These are phyloP conservation scores for Lampropteryx suffumata DNA, from an alignment of 2,888 invertebrate genomes.

Conservation along the genomic window DNA sequence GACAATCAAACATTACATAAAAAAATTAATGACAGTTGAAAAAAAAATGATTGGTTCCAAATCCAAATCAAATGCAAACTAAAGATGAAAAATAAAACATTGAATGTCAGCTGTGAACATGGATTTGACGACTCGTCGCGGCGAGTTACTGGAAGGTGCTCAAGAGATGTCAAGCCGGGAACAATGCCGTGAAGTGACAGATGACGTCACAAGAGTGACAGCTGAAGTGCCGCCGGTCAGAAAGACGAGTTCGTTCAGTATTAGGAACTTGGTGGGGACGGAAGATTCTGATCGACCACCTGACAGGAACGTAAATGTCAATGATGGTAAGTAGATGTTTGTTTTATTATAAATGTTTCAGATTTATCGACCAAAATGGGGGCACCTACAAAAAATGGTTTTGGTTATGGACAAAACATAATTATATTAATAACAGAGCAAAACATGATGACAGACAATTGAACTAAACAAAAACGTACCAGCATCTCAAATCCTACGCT, in stretches of 20 bases:
- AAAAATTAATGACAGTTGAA: slow-evolving; percentile 1
- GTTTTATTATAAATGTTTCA: too few species aligned
- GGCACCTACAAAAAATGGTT: too few species aligned
- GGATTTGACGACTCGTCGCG: slow-evolving; percentile 78
- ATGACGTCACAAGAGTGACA: slow-evolving; percentile 60
- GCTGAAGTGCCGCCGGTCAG: slow-evolving; percentile 56
- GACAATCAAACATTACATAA: slow-evolving; percentile 22
- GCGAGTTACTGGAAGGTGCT: slow-evolving; percentile 53
- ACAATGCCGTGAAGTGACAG: slow-evolving; percentile 31
- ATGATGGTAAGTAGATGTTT: slow-evolving; percentile 56
- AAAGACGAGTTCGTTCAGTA: slow-evolving; percentile 72
- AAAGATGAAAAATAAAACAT: slow-evolving; percentile 23
- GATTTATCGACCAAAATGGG: too few species aligned
- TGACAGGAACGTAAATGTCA: slow-evolving; percentile 57
- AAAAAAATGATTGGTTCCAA: slow-evolving; percentile 32
- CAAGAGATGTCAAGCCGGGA: slow-evolving; percentile 40
- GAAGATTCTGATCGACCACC: slow-evolving; percentile 60
- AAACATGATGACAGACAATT: too few species aligned
- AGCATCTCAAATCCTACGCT: too few species aligned
- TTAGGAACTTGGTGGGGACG: slow-evolving; percentile 70
- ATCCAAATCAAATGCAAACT: slow-evolving; percentile 28
- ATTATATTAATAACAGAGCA: too few species aligned
- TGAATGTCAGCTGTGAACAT: slow-evolving; percentile 53
- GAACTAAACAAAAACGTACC: too few species aligned
- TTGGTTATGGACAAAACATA: too few species aligned